phyloP scores from a whole-genome alignment of 2,113 vertebrate species.

The Tilapia sparmanii region DNA sequence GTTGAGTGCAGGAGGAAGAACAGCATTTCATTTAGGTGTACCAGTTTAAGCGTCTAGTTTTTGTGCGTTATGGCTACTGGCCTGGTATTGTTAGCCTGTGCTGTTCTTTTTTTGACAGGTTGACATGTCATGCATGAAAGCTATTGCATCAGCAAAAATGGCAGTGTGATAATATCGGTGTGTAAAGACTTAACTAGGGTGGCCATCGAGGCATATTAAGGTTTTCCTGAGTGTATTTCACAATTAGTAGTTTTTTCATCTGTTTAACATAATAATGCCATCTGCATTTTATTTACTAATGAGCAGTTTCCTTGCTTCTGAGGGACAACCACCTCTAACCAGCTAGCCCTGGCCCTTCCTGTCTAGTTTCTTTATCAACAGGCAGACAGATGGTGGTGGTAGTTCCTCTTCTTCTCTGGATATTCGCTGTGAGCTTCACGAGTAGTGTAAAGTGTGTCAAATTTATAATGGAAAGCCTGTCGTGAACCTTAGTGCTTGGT shows the following conservation, averaged over 20 bases:
- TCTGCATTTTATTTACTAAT: not conserved
- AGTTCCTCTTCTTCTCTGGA: not conserved
- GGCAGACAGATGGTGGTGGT: not conserved
- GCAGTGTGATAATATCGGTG: not conserved
- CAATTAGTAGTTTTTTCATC: not conserved
- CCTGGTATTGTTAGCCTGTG: not conserved
- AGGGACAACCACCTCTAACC: not conserved
- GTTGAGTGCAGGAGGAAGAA: not conserved
- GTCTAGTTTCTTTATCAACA: not conserved
- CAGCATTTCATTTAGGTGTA: not conserved
- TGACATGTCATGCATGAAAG: not conserved
- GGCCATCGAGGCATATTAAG: not conserved
- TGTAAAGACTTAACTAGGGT: not conserved
- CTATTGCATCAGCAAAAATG: not conserved
- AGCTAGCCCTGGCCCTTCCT: not conserved
- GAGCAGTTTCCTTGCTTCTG: not conserved
- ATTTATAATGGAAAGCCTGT: not conserved
- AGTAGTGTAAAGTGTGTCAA: not conserved
- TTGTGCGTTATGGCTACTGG: not conserved
- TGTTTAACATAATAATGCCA: not conserved
- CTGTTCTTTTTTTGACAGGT: not conserved
- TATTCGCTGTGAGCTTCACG: fast-evolving
- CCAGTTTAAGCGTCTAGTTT: not conserved
- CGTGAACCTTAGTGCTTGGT: not conserved
- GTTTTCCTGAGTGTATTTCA: not conserved